Evolutionary conservation across 2,888 invertebrate genomes (phyloP), one percentile per base, ranked within the genome.

Genomic region (Thereva unica): DNA sequence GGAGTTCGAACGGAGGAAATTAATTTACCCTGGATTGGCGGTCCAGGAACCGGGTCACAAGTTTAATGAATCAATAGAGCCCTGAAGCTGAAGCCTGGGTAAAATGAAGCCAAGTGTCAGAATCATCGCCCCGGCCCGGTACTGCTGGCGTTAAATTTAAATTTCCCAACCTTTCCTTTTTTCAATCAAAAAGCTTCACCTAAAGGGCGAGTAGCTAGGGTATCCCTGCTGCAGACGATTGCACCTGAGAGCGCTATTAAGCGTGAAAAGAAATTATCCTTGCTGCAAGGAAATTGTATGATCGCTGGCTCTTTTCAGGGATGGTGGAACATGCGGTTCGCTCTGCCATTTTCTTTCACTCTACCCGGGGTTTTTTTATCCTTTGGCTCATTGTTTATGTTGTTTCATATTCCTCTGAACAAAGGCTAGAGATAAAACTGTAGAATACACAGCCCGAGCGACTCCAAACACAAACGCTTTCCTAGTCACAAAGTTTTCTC

Each of bases 51-150:
- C 12, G 9, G 42, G 50, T 61, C 61, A 41, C 35, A 61, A 47
- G 41, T 61, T 61, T 61, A 61, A 61, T 61, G 61, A 61, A 61
- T 61, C 61, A 50, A 41, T 10, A 23, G 61, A 61, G 41, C 38
- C 5, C 12, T 9, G 47, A 50, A 34, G 23, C 23, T 23, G 23
- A 23, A 23, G 23, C 23, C 23, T 23, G 23, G 23, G 23, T 23
- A 23, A 23, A 23, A 23, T 23, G 23, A 23, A 23, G 23, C 23
- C 23, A 23, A 23, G 23, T 42, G 34, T 9, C 4, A 50, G 40
- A 50, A 40, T 38, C 9, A 50, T 40, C 41, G 23, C 41, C 37
- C 23, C 6, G 34, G 9, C 23, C 40, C 23, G 2, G n/a, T n/a
- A 23, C 23, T 23, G 23, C 23, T 50, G 50, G 61, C 50, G 61